Conservation (phyloP, 2,113 vertebrate genomes). For the Pachypanchax playfairii region DNA sequence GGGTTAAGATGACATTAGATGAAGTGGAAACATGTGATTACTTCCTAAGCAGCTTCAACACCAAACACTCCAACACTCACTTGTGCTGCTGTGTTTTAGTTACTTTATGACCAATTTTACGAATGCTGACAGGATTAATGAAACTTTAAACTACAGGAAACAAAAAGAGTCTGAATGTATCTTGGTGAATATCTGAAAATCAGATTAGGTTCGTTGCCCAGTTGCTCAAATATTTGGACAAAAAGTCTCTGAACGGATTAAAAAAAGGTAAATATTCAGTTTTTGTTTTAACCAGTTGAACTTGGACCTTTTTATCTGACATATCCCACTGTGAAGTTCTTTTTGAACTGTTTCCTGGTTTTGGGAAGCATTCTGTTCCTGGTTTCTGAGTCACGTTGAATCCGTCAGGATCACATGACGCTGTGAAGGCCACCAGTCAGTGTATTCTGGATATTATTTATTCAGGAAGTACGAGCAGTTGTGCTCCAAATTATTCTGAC, state of each 20-base stretch:
- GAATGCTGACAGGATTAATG: conserved; percentile 1
- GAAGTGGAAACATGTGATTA: too few species aligned
- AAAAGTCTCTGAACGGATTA: too few species aligned
- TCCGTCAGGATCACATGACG: conserved; percentile 16
- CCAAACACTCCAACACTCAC: conserved; percentile 2
- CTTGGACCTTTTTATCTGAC: too few species aligned
- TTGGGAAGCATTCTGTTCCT: conserved; percentile 3
- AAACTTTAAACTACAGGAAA: conserved; percentile 15
- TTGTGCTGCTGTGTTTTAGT: background rate
- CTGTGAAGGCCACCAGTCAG: background rate
- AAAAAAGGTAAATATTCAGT: too few species aligned
- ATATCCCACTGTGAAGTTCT: background rate
- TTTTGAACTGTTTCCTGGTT: background rate
- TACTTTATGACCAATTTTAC: conserved; percentile 4
- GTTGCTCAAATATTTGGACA: background rate
- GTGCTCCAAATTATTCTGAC: too few species aligned
- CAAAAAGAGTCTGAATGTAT: conserved; percentile 1
- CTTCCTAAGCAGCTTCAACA: too few species aligned
- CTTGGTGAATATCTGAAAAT: conserved; percentile 10
- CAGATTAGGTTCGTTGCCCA: background rate
- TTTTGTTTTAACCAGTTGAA: background rate
- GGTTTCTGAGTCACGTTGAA: conserved; percentile 25
- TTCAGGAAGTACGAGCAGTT: background rate
- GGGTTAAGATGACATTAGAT: background rate
- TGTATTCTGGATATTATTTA: background rate